Base-by-base conservation (phyloP, 2,888 invertebrate genomes). In the Machimus atricapillus region DNA sequence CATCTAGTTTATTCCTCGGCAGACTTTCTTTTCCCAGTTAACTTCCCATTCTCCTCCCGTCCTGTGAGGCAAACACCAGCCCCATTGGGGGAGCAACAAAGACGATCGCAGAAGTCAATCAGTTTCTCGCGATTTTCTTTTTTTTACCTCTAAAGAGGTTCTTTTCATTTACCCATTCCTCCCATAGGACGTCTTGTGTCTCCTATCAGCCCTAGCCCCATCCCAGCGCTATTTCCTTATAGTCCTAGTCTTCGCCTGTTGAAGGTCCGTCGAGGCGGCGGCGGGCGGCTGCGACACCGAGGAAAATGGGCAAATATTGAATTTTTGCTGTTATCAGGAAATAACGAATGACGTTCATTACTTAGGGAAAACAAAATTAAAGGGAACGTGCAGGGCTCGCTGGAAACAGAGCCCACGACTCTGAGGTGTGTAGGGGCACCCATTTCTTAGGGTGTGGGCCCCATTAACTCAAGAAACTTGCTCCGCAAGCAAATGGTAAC, bases 281-380 rank as follows among this genome's bases (percentile, higher is more conserved):
- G 19, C 23, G 40, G 40, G 40, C 40, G 66, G 19, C 27, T 23
- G 66, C 2, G 66, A 66, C 66, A 66, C 12, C 66, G 1, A 66
- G 19, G 66, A 23, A 66, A 66, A 66, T 66, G 66, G 66, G 27
- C 66, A 66, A 66, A 66, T 66, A 66, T 66, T 66, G 66, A 66
- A 66, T 66, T 81, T 37, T 43, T 78, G n/a, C 14, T 78, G 78
- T 19, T 81, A 56, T 81, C 52, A 81, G 56, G 16, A 56, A 81
- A 81, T 56, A 81, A 81, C 52, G 52, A 81, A 81, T 81, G 81
- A 81, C 81, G n/a, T 81, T 56, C 34, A 56, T 81, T 52, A 81
- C 81, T 56, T 46, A 31, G 34, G 43, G 34, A 52, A 81, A 81
- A 81, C 81, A 56, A 52, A 56, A 81, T 81, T 56, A 81, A 81